phyloP scores from a whole-genome alignment of 2,113 vertebrate genomes.

The Tenrec ecaudatus region DNA sequence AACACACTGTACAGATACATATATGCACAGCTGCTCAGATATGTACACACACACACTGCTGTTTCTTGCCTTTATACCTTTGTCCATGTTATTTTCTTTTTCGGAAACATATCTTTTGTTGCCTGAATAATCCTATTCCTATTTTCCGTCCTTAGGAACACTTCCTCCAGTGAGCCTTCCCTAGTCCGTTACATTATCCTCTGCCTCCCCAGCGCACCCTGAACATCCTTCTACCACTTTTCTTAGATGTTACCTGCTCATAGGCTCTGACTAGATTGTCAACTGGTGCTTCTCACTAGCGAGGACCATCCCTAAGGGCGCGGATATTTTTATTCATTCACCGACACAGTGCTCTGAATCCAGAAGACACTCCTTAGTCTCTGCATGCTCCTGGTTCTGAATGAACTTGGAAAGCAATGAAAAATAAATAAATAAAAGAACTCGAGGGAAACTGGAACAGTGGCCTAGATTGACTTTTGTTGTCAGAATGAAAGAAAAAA shows the following conservation, averaged over 20 bases:
- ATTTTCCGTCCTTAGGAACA: neutral
- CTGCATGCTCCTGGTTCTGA: neutral
- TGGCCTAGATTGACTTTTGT: neutral
- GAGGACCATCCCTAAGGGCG: neutral
- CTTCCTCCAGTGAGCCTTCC: neutral
- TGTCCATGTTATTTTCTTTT: neutral
- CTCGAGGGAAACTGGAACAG: neutral
- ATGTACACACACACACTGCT: neutral
- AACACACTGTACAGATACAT: neutral
- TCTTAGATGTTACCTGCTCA: neutral
- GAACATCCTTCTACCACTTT: too few species aligned
- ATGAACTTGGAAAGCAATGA: neutral
- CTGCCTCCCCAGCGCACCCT: neutral
- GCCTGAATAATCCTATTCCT: neutral
- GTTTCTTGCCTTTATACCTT: neutral
- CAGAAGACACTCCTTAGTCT: neutral
- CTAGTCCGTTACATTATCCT: neutral
- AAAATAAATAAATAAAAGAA: neutral
- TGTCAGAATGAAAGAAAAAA: neutral
- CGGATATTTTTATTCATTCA: neutral
- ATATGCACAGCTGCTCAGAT: neutral
- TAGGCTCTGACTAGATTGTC: neutral
- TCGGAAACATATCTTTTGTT: neutral
- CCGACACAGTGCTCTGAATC: too few species aligned
- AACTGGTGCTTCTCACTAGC: too few species aligned